Evolutionary conservation across 2,888 invertebrate species (phyloP), one percentile per base, ranked within the genome.

Genomic region (Mamestra brassicae): DNA sequence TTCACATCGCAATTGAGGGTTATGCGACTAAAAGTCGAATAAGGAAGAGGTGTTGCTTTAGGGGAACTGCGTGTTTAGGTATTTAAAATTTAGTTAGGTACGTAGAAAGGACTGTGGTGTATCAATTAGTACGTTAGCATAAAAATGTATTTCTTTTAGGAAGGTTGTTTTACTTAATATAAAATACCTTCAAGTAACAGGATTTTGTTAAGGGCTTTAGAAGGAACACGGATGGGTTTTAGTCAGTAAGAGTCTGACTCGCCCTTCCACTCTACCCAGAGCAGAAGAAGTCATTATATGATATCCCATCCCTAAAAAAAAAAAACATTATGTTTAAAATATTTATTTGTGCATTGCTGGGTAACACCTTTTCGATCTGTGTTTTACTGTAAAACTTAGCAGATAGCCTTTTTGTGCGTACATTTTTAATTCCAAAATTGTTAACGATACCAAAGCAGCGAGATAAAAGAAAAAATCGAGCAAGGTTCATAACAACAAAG

Each of bases 1-100:
- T 73, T 84, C 78, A 72, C 60, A 13, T 2, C 10, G 50, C 84
- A 64, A 85, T 72, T 72, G 63, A 78, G 76, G 71, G 70, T 66
- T 75, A 78, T 63, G 65, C 62, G 77, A 65, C 60, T 76, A 76
- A 85, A 68, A 78, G 74, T 77, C 76, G 71, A 34, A 42, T 63
- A 36, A 65, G 54, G 36, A 55, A 36, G 45, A 47, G 5, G 10
- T 15, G 50, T 17, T 38, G 42, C 42, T 60, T 57, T 63, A 73
- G n/a, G 45, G 17, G 26, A n/a, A 26, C 26, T 42, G 13, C 5
- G n/a, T 71, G 50, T 3, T 47, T 62, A 11, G 11, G 34, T 55
- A 54, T 45, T 36, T 26, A 17, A 55, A 55, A 15, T 17, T 3
- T 13, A 26, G 26, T 52, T 36, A n/a, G 11, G 5, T 52, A 15